Base-by-base conservation (phyloP, 1,140 invertebrate species). In the Conus ventricosus region DNA sequence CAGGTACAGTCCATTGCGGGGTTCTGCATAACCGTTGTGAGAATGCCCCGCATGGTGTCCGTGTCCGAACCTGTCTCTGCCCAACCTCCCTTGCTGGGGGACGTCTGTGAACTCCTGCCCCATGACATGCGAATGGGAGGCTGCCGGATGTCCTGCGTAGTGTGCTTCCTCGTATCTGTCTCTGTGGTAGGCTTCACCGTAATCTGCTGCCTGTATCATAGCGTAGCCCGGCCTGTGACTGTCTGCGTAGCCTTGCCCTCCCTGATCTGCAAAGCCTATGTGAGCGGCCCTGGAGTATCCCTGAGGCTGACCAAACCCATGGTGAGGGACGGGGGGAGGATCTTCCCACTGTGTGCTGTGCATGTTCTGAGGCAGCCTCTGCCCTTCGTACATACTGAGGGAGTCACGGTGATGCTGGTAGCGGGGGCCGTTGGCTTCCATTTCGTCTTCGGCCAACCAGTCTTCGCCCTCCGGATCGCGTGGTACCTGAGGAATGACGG, bases 381-480 rank as follows among this genome's bases (percentile, higher is more conserved):
- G 82, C 53, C 53, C 39, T 20, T 80, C 23, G 71, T 90, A 85
- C 23, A 86, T 6, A 7, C 84, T 87, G 25, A 88, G 23, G 8
- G 89, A 90, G 57, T 90, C 80, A 4, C 85, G 57, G 53, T 71
- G 80, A 6, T n/a, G 5, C 27, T 84, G 78, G 51, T 55, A 23
- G 7, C 86, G 25, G 7, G 76, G 20, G 71, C 71, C 55, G 85
- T 80, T 71, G 13, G 39, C 75, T 13, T 89, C 78, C n/a, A 15
- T 67, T 20, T 81, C 84, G 53, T 54, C 87, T 20, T 89, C 88
- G 3, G 39, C 39, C 39, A 39, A 39, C 39, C 23, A 6, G 17
- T 91, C 88, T 39, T 75, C 87, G 84, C 86, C 89, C 39, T 91
- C 89, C 84, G 82, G 51, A 17, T 27, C 15, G 25, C 10, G 20